Percentiles rank a stretch among this genome's conserved stretches.
Evolutionary conservation across 2,113 vertebrate species (phyloP).

Genomic region (Halcyon malimbica): DNA sequence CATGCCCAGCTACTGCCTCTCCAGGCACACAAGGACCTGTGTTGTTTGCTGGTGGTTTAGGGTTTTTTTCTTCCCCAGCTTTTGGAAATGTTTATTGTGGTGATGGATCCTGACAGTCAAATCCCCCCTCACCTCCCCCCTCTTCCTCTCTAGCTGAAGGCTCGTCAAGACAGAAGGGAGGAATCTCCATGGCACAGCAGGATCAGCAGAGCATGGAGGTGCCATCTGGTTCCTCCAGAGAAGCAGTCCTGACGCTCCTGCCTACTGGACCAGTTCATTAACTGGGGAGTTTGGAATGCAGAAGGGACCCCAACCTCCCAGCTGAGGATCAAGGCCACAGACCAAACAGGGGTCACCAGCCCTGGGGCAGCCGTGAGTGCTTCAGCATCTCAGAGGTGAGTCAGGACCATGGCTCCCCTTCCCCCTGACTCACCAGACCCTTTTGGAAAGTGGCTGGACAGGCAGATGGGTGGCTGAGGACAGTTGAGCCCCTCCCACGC

Average conservation of each 20-base stretch:
- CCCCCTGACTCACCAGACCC: rapidly evolving
- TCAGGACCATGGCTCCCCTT: not conserved
- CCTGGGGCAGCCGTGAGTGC: rapidly evolving
- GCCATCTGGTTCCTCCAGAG: not conserved
- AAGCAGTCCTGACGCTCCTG: not conserved
- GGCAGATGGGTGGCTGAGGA: not conserved
- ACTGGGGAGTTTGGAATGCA: not conserved
- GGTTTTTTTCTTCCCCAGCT: not conserved
- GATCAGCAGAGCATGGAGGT: not conserved
- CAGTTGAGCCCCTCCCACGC: rapidly evolving
- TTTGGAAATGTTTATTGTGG: not conserved
- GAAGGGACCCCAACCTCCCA: rapidly evolving
- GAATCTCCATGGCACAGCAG: not conserved
- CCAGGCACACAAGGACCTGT: rapidly evolving
- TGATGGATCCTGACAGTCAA: not conserved
- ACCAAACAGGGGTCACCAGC: not conserved
- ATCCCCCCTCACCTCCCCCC: not conserved
- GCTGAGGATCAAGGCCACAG: not conserved
- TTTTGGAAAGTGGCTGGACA: not conserved
- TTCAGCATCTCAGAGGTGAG: not conserved
- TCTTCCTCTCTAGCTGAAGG: not conserved
- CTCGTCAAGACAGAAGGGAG: not conserved
- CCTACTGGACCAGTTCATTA: rapidly evolving
- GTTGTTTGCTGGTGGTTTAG: rapidly evolving
- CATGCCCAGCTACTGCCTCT: not conserved